These are phyloP conservation scores for Neodiprion virginianus DNA, from an alignment of 1,140 invertebrate species.

Conservation along the genomic window DNA sequence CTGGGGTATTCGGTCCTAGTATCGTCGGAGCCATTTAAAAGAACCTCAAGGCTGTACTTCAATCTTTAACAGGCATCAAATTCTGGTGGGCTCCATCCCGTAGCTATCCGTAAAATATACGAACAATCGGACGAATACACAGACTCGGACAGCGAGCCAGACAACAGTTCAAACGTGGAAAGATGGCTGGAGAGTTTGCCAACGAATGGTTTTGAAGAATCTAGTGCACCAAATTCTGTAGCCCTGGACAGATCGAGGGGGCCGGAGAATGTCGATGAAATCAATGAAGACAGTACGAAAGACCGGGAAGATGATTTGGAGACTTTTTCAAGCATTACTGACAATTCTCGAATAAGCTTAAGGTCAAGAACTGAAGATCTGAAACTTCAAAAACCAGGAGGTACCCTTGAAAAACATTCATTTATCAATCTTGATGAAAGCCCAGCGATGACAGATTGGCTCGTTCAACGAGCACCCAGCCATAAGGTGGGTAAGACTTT, in stretches of 20 bases:
- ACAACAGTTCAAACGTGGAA: slow-evolving; percentile 22
- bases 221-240: background rate
- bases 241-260: background rate
- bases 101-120: background rate
- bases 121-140: slow-evolving; percentile 24
- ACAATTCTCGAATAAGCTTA: background rate
- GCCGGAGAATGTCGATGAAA: background rate
- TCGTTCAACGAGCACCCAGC: background rate
- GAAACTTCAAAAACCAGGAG: background rate
- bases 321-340: background rate
- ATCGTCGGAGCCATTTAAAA: too few relatives aligned
- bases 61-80: background rate
- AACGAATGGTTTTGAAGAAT: slow-evolving; percentile 2
- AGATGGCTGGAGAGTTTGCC: slow-evolving; percentile 33
- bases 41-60: background rate
- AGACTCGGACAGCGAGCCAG: slow-evolving; percentile 33
- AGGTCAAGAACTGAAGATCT: background rate
- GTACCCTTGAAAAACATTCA: background rate
- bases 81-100: background rate
- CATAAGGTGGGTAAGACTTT: background rate
- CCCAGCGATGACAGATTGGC: background rate
- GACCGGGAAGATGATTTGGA: background rate
- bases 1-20: too few relatives aligned
- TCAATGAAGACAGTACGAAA: background rate
- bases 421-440: background rate